Evolutionary conservation across 2,888 invertebrate genomes (phyloP).

Genomic region (Nymphalis polychloros): DNA sequence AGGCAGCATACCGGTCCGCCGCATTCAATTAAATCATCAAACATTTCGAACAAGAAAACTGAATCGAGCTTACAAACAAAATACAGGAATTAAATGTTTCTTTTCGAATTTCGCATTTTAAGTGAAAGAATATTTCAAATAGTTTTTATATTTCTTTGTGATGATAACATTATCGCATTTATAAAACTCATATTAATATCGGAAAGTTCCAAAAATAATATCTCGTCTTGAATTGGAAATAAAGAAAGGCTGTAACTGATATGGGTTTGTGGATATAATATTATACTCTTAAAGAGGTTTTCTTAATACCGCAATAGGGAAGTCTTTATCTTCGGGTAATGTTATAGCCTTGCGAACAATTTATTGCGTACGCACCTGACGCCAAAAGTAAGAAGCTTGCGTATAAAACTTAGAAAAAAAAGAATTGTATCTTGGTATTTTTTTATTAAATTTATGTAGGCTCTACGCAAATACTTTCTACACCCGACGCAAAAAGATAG

Average conservation of each 20-base stretch:
- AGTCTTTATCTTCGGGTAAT: conserved; percentile 36
- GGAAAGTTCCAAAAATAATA: not conserved
- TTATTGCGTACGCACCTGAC: conserved; percentile 40
- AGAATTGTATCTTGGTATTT: not conserved
- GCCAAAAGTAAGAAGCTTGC: conserved; percentile 15
- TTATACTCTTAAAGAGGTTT: conserved; percentile 30
- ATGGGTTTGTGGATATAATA: conserved; percentile 16
- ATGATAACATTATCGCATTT: not conserved
- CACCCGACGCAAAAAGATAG: too few relatives aligned
- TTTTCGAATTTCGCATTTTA: too few relatives aligned
- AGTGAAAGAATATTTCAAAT: too few relatives aligned
- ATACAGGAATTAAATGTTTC: too few relatives aligned
- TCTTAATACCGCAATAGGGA: conserved; percentile 29
- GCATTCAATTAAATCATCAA: too few relatives aligned
- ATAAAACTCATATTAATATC: not conserved
- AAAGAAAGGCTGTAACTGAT: conserved; percentile 17
- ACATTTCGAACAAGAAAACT: too few relatives aligned
- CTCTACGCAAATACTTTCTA: too few relatives aligned
- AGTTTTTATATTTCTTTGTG: not conserved
- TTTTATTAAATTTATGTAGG: conserved; percentile 6
- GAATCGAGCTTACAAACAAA: too few relatives aligned
- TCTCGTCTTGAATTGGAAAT: not conserved
- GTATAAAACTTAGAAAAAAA: conserved; percentile 12
- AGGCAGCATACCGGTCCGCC: too few relatives aligned
- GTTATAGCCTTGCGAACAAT: conserved; percentile 36